phyloP scores from a whole-genome alignment of 92 coral and sea anemone species.

The Paramuricea clavata region DNA sequence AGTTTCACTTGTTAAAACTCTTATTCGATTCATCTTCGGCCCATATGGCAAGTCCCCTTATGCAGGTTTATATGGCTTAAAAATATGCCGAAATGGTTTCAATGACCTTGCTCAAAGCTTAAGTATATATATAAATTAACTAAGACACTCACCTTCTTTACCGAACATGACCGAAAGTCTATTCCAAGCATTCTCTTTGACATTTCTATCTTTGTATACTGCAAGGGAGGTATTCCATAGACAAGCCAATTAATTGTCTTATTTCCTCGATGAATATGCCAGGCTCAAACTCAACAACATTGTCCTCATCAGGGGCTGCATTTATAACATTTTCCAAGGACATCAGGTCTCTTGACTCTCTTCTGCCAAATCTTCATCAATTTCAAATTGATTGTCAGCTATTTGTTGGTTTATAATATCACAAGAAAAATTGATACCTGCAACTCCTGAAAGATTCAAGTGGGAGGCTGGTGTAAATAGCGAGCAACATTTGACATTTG shows the following conservation, averaged over 20 bases:
- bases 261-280: neutral
- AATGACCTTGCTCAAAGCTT: neutral
- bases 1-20: constrained; percentile 1
- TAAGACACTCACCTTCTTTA: constrained; percentile 21
- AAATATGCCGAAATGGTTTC: neutral
- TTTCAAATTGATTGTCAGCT: neutral
- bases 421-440: neutral
- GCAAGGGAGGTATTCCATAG: neutral
- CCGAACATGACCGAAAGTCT: neutral
- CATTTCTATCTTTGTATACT: neutral
- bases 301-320: neutral
- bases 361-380: neutral
- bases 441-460: constrained; percentile 11
- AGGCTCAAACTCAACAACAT: neutral
- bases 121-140: neutral
- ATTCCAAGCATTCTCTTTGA: constrained; percentile 14
- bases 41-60: neutral
- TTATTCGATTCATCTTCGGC: constrained; percentile 5
- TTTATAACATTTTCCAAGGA: neutral
- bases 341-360: neutral
- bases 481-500: too few relatives aligned
- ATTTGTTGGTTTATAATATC: neutral
- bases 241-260: constrained; percentile 11
- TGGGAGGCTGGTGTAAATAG: too few relatives aligned
- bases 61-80: neutral